A percentile compares a stretch with the other conserved stretches of the same genome.
These are phyloP conservation scores for Achlya flavicornis DNA, from an alignment of 2,888 invertebrate species.

Conservation along the genomic window DNA sequence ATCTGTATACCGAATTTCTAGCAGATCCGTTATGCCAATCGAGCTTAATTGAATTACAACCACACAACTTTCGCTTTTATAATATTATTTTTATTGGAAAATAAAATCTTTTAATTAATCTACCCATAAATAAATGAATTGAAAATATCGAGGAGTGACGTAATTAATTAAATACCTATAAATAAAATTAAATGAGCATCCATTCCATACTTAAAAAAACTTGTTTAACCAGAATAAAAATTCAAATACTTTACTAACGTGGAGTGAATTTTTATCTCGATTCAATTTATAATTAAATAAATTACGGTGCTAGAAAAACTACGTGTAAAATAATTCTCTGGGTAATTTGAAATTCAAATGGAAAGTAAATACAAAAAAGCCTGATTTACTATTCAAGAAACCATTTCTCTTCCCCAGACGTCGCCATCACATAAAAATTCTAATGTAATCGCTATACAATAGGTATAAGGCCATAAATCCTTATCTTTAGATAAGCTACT, in stretches of 20 bases:
- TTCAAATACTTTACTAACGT: background rate
- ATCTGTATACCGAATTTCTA: too few relatives aligned
- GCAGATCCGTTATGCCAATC: too few relatives aligned
- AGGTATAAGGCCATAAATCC: constrained; percentile 49
- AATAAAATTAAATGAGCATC: background rate
- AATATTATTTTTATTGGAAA: too few relatives aligned
- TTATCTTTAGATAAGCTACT: constrained; percentile 60
- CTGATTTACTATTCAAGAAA: constrained; percentile 6
- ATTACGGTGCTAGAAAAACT: constrained; percentile 6
- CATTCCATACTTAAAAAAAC: background rate
- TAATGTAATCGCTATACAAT: constrained; percentile 45
- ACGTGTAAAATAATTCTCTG: constrained; percentile 25
- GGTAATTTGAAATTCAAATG: constrained; percentile 33
- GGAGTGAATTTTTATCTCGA: background rate
- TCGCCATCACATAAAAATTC: constrained; percentile 38
- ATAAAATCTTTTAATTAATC: too few relatives aligned
- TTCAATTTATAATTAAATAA: background rate
- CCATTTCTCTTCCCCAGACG: constrained; percentile 37
- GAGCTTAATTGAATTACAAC: too few relatives aligned
- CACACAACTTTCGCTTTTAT: too few relatives aligned
- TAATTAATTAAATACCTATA: background rate
- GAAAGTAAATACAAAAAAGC: constrained; percentile 24
- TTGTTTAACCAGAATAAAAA: background rate
- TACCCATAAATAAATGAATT: too few relatives aligned
- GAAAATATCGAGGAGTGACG: background rate